Evolutionary conservation across 92 coral and sea anemone genomes (phyloP).

Genomic region (Palythoa caribaeorum): DNA sequence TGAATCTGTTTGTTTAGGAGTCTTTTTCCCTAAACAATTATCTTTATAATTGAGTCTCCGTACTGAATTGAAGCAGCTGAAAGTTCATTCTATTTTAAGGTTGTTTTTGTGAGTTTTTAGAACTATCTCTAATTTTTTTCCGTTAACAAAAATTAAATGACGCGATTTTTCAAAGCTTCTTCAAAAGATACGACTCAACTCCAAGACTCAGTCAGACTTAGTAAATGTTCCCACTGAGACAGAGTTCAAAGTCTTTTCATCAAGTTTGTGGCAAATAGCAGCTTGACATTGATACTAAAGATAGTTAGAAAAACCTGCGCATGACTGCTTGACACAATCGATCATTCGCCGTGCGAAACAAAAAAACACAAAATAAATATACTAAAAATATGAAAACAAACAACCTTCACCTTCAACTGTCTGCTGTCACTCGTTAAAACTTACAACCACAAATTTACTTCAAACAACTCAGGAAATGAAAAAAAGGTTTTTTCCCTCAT

Average conservation of each 20-base stretch:
- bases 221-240: no score
- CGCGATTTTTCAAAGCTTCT: not conserved
- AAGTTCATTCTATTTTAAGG: not conserved
- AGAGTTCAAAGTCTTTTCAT: no score
- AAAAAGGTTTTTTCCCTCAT: not conserved
- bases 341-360: no score
- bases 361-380: no score
- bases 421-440: slow-evolving; percentile 2
- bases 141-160: not conserved
- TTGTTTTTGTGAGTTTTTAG: not conserved
- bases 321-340: no score
- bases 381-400: not conserved
- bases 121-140: not conserved
- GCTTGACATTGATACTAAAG: no score
- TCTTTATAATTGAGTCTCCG: not conserved
- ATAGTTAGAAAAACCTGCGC: no score
- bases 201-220: not conserved
- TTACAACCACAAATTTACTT: not conserved
- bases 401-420: not conserved
- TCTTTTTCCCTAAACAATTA: not conserved
- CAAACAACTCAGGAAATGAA: not conserved
- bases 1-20: not conserved
- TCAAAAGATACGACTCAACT: not conserved
- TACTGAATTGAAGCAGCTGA: not conserved
- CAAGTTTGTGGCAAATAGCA: no score